Conservation (phyloP, 2,113 vertebrate genomes). For the Hassar affinis region DNA sequence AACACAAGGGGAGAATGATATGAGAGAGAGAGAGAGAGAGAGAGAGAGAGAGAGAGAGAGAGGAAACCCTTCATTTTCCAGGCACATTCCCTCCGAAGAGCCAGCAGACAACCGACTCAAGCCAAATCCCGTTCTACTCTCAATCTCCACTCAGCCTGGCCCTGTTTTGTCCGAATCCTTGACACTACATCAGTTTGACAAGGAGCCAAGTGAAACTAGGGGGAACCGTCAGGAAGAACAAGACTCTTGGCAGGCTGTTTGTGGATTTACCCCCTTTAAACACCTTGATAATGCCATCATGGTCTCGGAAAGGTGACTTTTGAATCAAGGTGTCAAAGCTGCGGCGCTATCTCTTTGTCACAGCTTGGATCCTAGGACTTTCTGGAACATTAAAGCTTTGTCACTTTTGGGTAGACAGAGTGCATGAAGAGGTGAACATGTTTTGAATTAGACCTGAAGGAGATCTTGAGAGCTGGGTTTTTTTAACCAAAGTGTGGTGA, state of each 20-base stretch:
- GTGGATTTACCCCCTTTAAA: slow-evolving; percentile 23
- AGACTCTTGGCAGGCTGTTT: slow-evolving; percentile 43
- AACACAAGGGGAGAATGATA: background rate
- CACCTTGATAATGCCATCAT: slow-evolving; percentile 46
- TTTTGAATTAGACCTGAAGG: slow-evolving; percentile 35
- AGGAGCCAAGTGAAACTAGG: slow-evolving; percentile 49
- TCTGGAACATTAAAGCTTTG: slow-evolving; percentile 22
- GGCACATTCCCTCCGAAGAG: slow-evolving; percentile 46
- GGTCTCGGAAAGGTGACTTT: slow-evolving; percentile 30
- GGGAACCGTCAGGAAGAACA: slow-evolving; percentile 35
- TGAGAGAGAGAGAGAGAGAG: background rate
- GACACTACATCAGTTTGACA: slow-evolving; percentile 50
- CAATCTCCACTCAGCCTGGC: slow-evolving; percentile 16
- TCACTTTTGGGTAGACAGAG: slow-evolving; percentile 25
- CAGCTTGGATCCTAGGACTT: slow-evolving; percentile 32
- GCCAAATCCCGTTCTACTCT: slow-evolving; percentile 35
- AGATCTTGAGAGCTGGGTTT: slow-evolving; percentile 9
- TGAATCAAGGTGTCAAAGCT: slow-evolving; percentile 17
- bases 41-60: background rate
- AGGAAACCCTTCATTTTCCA: slow-evolving; percentile 36
- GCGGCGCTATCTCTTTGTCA: background rate
- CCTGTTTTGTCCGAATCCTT: slow-evolving; percentile 28
- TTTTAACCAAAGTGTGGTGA: background rate
- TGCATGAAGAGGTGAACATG: slow-evolving; percentile 29
- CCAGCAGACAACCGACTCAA: slow-evolving; percentile 35